A percentile compares a stretch with the other conserved stretches of the same genome.
Conservation (phyloP, 2,888 invertebrate genomes). For the Panzeria rudis region DNA sequence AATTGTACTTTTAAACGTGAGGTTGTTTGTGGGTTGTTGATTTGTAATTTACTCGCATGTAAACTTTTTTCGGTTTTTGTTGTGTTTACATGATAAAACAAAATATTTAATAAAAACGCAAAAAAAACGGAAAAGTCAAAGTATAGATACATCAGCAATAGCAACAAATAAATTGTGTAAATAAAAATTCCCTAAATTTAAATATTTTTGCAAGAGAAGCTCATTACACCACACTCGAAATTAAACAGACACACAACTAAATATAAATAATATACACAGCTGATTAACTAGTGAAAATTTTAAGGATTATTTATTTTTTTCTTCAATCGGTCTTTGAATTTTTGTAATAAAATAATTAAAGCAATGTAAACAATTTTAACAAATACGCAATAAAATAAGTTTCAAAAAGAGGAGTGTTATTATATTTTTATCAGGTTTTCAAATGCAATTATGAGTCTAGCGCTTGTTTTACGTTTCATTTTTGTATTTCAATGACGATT, state of each 20-base stretch:
- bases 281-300: conserved; percentile 43
- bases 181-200: conserved; percentile 42
- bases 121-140: conserved; percentile 22
- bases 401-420: conserved; percentile 43
- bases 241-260: conserved; percentile 6
- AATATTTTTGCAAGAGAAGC: conserved; percentile 13
- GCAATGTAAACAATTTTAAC: conserved; percentile 7
- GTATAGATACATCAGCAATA: conserved; percentile 24
- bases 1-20: conserved; percentile 39
- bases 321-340: not conserved
- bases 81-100: conserved; percentile 38
- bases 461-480: not conserved
- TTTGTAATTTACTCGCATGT: conserved; percentile 20
- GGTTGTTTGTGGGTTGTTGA: conserved; percentile 39
- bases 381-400: conserved; percentile 39
- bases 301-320: conserved; percentile 45
- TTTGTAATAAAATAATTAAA: conserved; percentile 23
- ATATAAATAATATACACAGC: conserved; percentile 39
- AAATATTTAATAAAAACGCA: conserved; percentile 27
- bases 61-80: conserved; percentile 23
- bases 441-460: not conserved
- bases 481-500: conserved; percentile 17
- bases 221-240: conserved; percentile 22
- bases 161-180: conserved; percentile 35
- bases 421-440: conserved; percentile 3